phyloP scores from a whole-genome alignment of 2,888 invertebrate species.

The Helicoverpa assulta region DNA sequence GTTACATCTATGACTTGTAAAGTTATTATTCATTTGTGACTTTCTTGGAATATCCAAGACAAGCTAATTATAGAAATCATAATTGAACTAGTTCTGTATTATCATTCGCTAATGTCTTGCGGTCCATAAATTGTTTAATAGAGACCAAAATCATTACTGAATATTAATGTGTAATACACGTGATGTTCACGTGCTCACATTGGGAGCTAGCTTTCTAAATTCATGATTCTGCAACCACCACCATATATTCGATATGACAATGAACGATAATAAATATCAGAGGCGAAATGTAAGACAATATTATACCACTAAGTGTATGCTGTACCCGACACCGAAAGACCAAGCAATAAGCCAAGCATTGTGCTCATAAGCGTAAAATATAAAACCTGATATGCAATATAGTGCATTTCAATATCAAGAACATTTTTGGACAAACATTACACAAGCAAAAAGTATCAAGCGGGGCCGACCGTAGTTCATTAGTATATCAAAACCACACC shows the following conservation, averaged over 20 bases:
- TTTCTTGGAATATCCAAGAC: conserved; percentile 3
- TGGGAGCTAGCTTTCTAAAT: not conserved
- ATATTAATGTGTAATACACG: not conserved
- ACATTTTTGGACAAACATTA: conserved; percentile 13
- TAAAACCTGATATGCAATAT: conserved; percentile 8
- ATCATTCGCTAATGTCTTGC: conserved; percentile 12
- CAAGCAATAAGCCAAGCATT: conserved; percentile 54
- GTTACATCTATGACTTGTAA: conserved; percentile 5
- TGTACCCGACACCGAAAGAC: conserved; percentile 11
- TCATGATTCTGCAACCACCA: conserved; percentile 6
- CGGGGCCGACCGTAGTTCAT: conserved; percentile 24
- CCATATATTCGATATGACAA: conserved; percentile 4
- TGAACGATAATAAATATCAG: not conserved
- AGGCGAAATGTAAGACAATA: conserved; percentile 12
- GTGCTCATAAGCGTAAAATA: conserved; percentile 39
- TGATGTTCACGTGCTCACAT: not conserved
- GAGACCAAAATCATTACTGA: conserved; percentile 27
- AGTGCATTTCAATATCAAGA: conserved; percentile 1
- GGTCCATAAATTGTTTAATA: conserved; percentile 15
- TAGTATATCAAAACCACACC: conserved; percentile 62
- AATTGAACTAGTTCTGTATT: conserved; percentile 10
- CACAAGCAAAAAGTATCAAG: conserved; percentile 31
- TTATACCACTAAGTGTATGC: not conserved
- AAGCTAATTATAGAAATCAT: not conserved
- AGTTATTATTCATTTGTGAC: not conserved